Base-by-base conservation (phyloP, 2,113 vertebrate genomes). In the Toxotes chatareus region DNA sequence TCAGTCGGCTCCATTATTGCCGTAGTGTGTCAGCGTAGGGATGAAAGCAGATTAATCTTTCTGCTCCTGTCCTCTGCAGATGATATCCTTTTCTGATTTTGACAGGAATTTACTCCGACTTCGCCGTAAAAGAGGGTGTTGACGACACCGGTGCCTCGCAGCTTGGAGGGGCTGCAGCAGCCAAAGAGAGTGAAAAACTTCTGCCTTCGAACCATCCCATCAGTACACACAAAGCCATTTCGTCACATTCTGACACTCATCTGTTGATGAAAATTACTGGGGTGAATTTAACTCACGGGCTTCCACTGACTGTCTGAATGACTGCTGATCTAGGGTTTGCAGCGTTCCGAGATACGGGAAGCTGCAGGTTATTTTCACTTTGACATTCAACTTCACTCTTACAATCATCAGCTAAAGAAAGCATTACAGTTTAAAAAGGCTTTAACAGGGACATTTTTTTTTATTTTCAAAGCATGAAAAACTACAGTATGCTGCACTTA, bases 41-140 rank as follows among this genome's bases (percentile, higher is more conserved):
- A 76, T 61, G 42, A 89, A 88, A 79, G 71, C 31, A 70, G 51
- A 86, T 79, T 67, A 49, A 92, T 90, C 73, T 63, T 63, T 83
- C 73, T 76, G 76, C 81, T 80, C 34, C 70, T 34, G 68, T 89
- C 77, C 62, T 82, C 73, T 62, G 65, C 73, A 82, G 69, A 84
- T 82, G 51, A 88, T 71, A 88, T 76, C 85, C 84, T 82, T 79
- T 83, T 82, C 69, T 68, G 61, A 86, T 77, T 84, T 80, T 89
- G 86, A 91, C 67, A 86, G 75, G 65, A 83, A 73, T 85, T 87
- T 87, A 73, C 90, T 93, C 85, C 85, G 65, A 91, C 85, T 75
- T 66, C 60, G 44, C 68, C 80, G 75, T 63, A 76, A 90, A 79
- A 81, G 61, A 62, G 64, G 40, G 78, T 82, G 64, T 79, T 79